These are phyloP conservation scores for Meloidogyne chitwoodi DNA, from an alignment of 1,140 invertebrate genomes.

Conservation along the genomic window DNA sequence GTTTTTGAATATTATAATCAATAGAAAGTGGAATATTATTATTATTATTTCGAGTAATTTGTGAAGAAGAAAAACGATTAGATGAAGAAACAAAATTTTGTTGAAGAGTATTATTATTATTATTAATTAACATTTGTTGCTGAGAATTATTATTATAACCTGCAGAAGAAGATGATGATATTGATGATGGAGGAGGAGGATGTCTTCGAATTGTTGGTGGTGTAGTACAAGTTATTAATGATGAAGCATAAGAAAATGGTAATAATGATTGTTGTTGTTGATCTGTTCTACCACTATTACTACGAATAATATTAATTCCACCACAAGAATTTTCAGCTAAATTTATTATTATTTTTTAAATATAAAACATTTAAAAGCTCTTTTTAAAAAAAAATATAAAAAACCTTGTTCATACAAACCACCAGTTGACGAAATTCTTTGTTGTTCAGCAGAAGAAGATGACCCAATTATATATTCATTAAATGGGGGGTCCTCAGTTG, in stretches of 20 bases:
- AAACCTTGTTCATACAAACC: neutral
- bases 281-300: no score
- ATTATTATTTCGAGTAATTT: neutral
- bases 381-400: no score
- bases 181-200: no score
- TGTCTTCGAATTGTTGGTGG: neutral
- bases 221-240: neutral
- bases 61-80: neutral
- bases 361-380: no score
- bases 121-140: neutral
- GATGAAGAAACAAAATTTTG: neutral
- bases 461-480: neutral
- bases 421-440: no score
- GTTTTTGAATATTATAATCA: neutral
- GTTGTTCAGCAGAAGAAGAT: neutral
- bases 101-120: neutral
- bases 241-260: neutral
- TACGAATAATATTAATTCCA: neutral
- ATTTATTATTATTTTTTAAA: no score
- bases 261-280: neutral
- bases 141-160: no score
- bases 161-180: neutral
- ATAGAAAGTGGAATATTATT: neutral
- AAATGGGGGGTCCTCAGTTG: neutral
- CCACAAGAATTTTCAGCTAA: neutral